phyloP scores from a whole-genome alignment of 2,113 vertebrate species.

The Uropsilus gracilis region DNA sequence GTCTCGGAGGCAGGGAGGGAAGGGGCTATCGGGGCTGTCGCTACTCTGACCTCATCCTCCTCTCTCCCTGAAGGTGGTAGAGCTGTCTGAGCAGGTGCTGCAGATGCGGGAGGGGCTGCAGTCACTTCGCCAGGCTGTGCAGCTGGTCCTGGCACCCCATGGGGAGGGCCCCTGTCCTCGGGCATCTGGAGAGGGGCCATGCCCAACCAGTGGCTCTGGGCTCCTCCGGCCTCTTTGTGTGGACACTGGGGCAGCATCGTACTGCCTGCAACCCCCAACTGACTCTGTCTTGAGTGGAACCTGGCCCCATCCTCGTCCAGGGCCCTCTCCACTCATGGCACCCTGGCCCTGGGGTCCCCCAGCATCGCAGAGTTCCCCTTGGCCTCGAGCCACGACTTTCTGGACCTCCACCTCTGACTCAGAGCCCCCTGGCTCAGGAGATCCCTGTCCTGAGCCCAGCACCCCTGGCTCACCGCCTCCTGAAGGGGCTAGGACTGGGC shows the following conservation, averaged over 20 bases:
- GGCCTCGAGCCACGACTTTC: constrained; percentile 75
- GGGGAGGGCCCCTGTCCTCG: constrained; percentile 50
- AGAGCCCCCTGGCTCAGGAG: constrained; percentile 65
- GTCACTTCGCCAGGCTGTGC: constrained; percentile 82
- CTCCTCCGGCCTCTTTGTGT: constrained; percentile 81
- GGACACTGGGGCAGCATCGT: constrained; percentile 80
- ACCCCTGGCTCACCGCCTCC: constrained; percentile 47
- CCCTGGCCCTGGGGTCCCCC: constrained; percentile 83
- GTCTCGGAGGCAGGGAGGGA: neutral
- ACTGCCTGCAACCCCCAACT: constrained; percentile 71
- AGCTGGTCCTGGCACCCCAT: constrained; percentile 75
- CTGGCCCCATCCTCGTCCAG: constrained; percentile 68
- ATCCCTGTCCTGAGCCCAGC: constrained; percentile 67
- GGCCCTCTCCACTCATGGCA: constrained; percentile 61
- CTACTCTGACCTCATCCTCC: neutral
- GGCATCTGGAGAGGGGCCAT: neutral
- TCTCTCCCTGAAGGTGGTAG: constrained; percentile 73
- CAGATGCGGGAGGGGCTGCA: constrained; percentile 85
- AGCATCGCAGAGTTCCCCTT: constrained; percentile 82
- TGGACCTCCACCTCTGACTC: constrained; percentile 79
- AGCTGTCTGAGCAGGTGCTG: constrained; percentile 83
- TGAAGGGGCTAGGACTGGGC: constrained; percentile 34
- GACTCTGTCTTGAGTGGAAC: constrained; percentile 72
- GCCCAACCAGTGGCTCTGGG: constrained; percentile 51
- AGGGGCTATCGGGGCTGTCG: too few species aligned